A percentile compares a stretch with the other conserved stretches of the same genome.
Evolutionary conservation across 1,140 invertebrate genomes (phyloP).

Genomic region (Conus ventricosus): DNA sequence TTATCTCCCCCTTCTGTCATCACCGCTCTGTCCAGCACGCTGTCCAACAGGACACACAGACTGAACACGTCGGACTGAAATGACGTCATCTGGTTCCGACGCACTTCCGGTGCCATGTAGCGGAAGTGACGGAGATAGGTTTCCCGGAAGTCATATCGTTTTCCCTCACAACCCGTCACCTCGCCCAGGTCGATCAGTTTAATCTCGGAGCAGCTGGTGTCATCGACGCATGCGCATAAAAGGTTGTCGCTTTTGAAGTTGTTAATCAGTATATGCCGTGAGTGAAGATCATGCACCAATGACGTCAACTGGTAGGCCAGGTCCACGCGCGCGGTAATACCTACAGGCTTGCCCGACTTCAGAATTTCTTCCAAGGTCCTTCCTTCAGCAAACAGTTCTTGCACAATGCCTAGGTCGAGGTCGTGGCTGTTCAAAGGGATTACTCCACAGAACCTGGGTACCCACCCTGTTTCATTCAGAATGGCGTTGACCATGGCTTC

Average conservation of each 20-base stretch:
- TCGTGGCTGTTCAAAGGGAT: not conserved
- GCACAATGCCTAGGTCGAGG: not conserved
- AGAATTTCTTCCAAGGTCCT: not conserved
- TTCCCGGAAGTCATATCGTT: too few relatives aligned
- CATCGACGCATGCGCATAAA: not conserved
- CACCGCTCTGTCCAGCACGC: not conserved
- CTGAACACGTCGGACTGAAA: not conserved
- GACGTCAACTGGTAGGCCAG: not conserved
- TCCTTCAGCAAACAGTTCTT: conserved; percentile 13
- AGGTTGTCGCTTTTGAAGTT: conserved; percentile 9
- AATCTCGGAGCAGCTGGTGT: not conserved
- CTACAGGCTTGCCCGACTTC: not conserved
- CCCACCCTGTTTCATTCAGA: conserved; percentile 20
- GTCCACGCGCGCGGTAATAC: not conserved
- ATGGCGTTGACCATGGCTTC: conserved; percentile 9
- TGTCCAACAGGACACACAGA: not conserved
- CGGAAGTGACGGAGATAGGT: not conserved
- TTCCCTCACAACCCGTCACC: conserved; percentile 3
- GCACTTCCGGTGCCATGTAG: conserved; percentile 19
- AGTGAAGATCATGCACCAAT: not conserved
- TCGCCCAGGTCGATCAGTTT: not conserved
- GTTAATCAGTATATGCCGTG: conserved; percentile 6
- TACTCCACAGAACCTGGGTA: conserved; percentile 17
- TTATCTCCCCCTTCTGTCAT: not conserved
- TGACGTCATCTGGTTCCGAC: conserved; percentile 6